phyloP scores from a whole-genome alignment of 2,888 invertebrate species.

The Agonopterix heracliana region DNA sequence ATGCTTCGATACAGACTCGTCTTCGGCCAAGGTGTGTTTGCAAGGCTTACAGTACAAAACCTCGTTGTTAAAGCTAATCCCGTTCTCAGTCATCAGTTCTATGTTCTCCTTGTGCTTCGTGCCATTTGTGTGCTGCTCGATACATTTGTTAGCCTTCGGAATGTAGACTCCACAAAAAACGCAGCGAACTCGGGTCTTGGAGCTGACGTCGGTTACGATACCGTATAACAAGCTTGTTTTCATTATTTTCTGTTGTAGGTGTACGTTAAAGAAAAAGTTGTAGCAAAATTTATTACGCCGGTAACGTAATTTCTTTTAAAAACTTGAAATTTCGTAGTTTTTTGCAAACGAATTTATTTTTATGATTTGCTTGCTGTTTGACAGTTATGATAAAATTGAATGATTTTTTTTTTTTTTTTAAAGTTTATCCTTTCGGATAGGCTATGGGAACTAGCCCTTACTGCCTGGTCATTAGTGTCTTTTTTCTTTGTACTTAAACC shows the following conservation, averaged over 20 bases:
- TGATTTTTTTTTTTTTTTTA: too few species aligned
- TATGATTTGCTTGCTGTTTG: constrained; percentile 5
- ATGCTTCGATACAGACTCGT: constrained; percentile 42
- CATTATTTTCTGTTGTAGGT: constrained; percentile 28
- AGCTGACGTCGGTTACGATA: constrained; percentile 42
- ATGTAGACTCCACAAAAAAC: constrained; percentile 52
- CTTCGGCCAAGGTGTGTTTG: constrained; percentile 29
- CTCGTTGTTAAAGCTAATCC: constrained; percentile 33
- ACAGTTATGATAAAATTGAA: constrained; percentile 2
- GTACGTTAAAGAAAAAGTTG: background rate
- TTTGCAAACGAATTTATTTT: constrained; percentile 12
- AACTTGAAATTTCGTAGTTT: constrained; percentile 18
- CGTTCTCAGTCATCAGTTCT: constrained; percentile 44
- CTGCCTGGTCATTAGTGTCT: too few species aligned
- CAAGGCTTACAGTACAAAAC: constrained; percentile 47
- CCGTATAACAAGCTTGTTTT: constrained; percentile 44
- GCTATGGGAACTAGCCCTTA: too few species aligned
- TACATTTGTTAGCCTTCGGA: constrained; percentile 52
- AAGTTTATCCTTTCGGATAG: too few species aligned
- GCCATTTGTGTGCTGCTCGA: constrained; percentile 53
- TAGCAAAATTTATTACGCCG: background rate
- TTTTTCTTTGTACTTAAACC: too few species aligned
- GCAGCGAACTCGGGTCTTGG: constrained; percentile 53
- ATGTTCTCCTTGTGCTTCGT: constrained; percentile 50
- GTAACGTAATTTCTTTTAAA: constrained; percentile 1